Evolutionary conservation across 37 sponge, comb jelly and placozoan species (phyloP).

Genomic region (Beroe forskalii): DNA sequence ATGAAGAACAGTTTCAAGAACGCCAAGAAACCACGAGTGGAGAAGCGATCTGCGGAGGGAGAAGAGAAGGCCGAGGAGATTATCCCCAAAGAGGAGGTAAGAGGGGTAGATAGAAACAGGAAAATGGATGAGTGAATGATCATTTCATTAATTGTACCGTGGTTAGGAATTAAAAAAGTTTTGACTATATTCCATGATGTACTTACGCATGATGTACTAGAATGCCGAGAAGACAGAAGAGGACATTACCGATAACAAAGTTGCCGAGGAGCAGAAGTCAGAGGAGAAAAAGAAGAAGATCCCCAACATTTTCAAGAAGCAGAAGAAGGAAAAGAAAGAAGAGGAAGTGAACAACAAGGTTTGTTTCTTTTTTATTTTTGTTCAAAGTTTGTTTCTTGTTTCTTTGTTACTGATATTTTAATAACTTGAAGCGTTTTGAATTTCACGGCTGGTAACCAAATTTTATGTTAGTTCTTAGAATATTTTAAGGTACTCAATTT

Average conservation of each 20-base stretch:
- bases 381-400: no score
- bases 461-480: no score
- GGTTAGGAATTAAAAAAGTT: no score
- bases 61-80: conserved; percentile 26
- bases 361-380: no score
- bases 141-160: no score
- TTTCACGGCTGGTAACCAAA: no score
- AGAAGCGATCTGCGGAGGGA: not conserved
- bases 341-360: conserved; percentile 14
- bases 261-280: not conserved
- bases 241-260: conserved; percentile 36
- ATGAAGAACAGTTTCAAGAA: conserved; percentile 50
- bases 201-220: no score
- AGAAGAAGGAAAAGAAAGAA: conserved; percentile 51
- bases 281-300: conserved; percentile 30
- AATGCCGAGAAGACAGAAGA: conserved; percentile 14
- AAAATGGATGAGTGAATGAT: not conserved
- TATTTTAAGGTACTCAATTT: no score
- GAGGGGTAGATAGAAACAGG: not conserved
- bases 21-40: not conserved
- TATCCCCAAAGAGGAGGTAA: not conserved
- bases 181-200: no score
- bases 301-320: conserved; percentile 30
- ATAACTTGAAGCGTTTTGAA: no score
- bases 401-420: no score